Percentiles rank a stretch among this genome's conserved stretches.
Evolutionary conservation across 2,888 invertebrate genomes (phyloP).

Genomic region (Tetrapedia diversipes): DNA sequence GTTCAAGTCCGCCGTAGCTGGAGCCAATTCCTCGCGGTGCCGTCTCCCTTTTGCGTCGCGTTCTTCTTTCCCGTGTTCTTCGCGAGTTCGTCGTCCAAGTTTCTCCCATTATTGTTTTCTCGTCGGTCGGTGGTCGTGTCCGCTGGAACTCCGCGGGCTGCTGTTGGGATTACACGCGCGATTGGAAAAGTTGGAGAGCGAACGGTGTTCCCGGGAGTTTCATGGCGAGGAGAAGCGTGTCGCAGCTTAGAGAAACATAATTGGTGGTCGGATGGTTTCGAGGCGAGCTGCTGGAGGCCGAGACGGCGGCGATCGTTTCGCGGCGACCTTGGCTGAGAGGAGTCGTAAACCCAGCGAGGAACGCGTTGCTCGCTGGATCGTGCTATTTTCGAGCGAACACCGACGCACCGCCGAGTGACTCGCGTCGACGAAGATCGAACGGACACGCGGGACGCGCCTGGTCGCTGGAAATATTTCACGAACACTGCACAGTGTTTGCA

Average conservation of each 20-base stretch:
- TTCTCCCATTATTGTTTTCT: neutral
- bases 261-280: neutral
- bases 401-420: neutral
- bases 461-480: constrained; percentile 6
- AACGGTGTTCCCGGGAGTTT: neutral
- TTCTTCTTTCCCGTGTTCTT: neutral
- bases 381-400: constrained; percentile 42
- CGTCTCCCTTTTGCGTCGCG: too few relatives aligned
- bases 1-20: neutral
- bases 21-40: neutral
- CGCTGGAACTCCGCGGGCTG: neutral
- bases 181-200: neutral
- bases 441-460: constrained; percentile 1
- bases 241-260: neutral
- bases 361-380: neutral
- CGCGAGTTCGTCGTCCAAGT: neutral
- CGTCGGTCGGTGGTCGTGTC: neutral
- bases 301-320: neutral
- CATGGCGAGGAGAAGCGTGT: neutral
- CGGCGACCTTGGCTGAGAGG: constrained; percentile 24
- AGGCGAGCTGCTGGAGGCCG: neutral
- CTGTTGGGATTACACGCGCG: neutral
- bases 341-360: constrained; percentile 1
- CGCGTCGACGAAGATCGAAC: constrained; percentile 8
- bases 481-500: neutral